Conservation (phyloP, 2,888 invertebrate species). For the Sturmia bella region DNA sequence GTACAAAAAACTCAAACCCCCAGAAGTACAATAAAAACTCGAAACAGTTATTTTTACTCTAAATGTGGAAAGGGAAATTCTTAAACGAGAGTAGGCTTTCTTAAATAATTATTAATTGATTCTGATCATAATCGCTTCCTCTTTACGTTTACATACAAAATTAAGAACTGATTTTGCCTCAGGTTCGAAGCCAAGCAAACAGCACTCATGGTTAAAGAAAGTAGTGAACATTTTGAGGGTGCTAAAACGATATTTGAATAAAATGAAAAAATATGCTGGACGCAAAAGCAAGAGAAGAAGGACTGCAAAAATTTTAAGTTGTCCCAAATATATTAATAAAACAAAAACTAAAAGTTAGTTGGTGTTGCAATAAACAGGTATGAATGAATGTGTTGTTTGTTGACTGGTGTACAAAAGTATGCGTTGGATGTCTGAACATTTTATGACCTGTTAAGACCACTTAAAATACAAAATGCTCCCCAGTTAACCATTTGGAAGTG, state of each 20-base stretch:
- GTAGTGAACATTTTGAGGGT: conserved; percentile 18
- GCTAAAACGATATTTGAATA: conserved; percentile 17
- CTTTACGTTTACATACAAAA: conserved; percentile 32
- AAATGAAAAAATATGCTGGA: conserved; percentile 1
- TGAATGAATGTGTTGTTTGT: conserved; percentile 11
- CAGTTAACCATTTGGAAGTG: conserved; percentile 78
- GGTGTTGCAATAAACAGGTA: conserved; percentile 26
- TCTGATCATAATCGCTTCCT: conserved; percentile 56
- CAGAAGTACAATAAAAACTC: background rate
- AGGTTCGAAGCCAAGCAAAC: background rate
- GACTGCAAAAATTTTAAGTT: conserved; percentile 39
- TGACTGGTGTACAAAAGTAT: conserved; percentile 32
- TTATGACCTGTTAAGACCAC: conserved; percentile 78
- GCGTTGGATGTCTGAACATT: conserved; percentile 72
- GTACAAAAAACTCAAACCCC: too few species aligned
- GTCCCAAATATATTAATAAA: conserved; percentile 42
- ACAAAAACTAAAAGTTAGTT: conserved; percentile 41
- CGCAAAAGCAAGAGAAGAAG: conserved; percentile 2
- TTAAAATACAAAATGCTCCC: conserved; percentile 79
- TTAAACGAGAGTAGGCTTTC: conserved; percentile 69
- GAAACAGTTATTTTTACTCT: background rate
- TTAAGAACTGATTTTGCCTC: conserved; percentile 27
- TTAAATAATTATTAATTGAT: conserved; percentile 78
- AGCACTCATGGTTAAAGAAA: background rate
- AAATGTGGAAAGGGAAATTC: background rate